Percentiles rank a stretch among this genome's conserved stretches.
These are phyloP conservation scores for Ctenodactylus gundi DNA, from an alignment of 2,113 vertebrate genomes.

Conservation along the genomic window DNA sequence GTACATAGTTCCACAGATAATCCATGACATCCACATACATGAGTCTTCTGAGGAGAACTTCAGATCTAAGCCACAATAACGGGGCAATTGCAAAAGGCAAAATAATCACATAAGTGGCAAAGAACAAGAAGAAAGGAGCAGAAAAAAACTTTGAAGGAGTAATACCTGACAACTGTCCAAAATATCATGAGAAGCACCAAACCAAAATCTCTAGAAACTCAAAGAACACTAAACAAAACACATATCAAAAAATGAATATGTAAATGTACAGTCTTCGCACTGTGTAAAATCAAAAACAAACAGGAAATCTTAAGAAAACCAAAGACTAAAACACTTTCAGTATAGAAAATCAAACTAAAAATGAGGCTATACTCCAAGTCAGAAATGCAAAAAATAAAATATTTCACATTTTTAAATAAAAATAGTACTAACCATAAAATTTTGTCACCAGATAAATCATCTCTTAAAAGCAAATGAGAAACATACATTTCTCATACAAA, in stretches of 20 bases:
- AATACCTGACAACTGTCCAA: no score
- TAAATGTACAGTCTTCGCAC: not conserved
- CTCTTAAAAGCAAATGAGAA: not conserved
- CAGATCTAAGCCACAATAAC: no score
- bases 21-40: no score
- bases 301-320: not conserved
- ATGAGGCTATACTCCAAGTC: not conserved
- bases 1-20: no score
- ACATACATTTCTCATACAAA: not conserved
- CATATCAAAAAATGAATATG: not conserved
- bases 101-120: not conserved
- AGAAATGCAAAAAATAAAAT: not conserved
- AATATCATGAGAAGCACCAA: not conserved
- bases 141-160: not conserved
- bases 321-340: not conserved
- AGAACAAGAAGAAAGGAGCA: not conserved
- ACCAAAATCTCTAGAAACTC: not conserved
- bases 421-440: not conserved
- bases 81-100: not conserved
- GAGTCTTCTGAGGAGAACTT: no score
- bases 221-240: not conserved
- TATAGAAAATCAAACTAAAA: not conserved
- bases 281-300: not conserved
- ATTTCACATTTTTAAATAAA: not conserved
- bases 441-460: not conserved